Conservation (phyloP, 2,888 invertebrate genomes). For the Petrolisthes manimaculis region DNA sequence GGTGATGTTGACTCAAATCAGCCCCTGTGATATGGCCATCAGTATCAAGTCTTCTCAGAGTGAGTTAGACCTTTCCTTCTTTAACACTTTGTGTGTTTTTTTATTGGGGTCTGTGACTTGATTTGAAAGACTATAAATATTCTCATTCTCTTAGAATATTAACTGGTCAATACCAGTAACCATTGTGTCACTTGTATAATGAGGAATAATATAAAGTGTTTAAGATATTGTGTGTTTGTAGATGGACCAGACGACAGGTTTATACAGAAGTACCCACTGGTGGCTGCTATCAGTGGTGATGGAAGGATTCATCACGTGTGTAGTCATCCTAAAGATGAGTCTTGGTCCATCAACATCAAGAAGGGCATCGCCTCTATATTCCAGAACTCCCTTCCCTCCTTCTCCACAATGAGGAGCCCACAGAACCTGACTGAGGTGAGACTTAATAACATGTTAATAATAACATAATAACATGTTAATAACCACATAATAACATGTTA, state of each 20-base stretch:
- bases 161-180: not conserved
- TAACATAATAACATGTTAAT: not conserved
- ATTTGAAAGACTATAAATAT: not conserved
- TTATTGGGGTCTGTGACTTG: too few relatives aligned
- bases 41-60: constrained; percentile 11
- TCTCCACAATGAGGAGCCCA: constrained; percentile 35
- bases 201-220: too few relatives aligned
- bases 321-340: constrained; percentile 68
- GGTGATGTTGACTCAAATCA: constrained; percentile 20
- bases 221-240: not conserved
- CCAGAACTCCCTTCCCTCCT: constrained; percentile 70
- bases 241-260: not conserved
- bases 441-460: not conserved
- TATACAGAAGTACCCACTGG: constrained; percentile 46
- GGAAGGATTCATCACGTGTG: constrained; percentile 62
- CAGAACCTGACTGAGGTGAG: constrained; percentile 53
- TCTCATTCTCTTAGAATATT: not conserved
- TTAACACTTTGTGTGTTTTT: too few relatives aligned
- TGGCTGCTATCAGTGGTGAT: constrained; percentile 48
- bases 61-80: not conserved
- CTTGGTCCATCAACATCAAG: constrained; percentile 73
- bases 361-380: constrained; percentile 72
- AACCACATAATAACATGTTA: too few relatives aligned
- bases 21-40: constrained; percentile 47
- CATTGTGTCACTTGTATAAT: too few relatives aligned